Evolutionary conservation across 2,888 invertebrate genomes (phyloP).

Genomic region (Andrena haemorrhoa): DNA sequence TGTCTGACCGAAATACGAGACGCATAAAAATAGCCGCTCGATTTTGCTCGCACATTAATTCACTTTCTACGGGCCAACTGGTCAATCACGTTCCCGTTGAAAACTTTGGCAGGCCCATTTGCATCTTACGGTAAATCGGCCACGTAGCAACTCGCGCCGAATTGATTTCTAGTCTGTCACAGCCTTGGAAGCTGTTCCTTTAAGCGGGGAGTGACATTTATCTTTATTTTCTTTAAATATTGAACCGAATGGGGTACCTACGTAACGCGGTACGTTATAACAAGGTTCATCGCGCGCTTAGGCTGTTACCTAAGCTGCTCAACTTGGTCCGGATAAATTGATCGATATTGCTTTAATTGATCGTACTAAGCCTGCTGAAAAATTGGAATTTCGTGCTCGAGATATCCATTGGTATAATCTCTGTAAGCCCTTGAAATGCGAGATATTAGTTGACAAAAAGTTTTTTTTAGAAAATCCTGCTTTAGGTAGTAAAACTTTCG

Average conservation of each 20-base stretch:
- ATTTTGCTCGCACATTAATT: constrained; percentile 39
- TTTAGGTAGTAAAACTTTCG: too few species aligned
- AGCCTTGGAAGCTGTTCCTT: constrained; percentile 26
- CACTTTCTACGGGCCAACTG: constrained; percentile 41
- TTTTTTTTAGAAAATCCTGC: background rate
- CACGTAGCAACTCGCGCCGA: background rate
- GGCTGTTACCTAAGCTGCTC: constrained; percentile 45
- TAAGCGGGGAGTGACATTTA: background rate
- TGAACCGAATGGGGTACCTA: constrained; percentile 9
- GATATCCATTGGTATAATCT: background rate
- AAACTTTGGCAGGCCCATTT: constrained; percentile 30
- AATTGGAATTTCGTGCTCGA: constrained; percentile 21
- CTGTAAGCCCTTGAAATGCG: background rate
- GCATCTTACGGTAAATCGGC: constrained; percentile 4
- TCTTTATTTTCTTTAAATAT: constrained; percentile 1
- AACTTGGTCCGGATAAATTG: constrained; percentile 39
- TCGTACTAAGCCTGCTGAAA: constrained; percentile 9
- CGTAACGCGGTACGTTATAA: constrained; percentile 31
- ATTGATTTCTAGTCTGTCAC: background rate
- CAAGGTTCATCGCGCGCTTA: constrained; percentile 31
- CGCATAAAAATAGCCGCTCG: constrained; percentile 40
- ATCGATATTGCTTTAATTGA: constrained; percentile 43
- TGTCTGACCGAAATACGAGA: background rate
- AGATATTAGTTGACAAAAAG: background rate
- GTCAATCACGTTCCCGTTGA: constrained; percentile 33